These are phyloP conservation scores for Nycticryphes semicollaris DNA, from an alignment of 2,113 vertebrate species.

Conservation along the genomic window DNA sequence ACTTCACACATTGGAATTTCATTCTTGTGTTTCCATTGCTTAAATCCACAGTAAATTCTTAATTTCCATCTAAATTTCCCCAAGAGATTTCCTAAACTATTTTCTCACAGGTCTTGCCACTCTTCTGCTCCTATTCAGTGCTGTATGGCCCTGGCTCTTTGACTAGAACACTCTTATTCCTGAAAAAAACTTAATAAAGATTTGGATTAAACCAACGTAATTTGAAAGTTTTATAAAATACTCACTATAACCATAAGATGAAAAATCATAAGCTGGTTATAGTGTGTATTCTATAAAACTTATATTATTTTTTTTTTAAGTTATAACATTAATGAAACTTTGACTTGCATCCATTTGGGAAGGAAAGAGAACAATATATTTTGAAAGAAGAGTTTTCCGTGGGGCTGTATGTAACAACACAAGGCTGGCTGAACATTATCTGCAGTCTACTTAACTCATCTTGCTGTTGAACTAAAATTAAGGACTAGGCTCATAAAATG, in stretches of 20 bases:
- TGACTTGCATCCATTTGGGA: not conserved
- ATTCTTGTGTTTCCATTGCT: not conserved
- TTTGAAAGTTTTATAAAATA: conserved; percentile 14
- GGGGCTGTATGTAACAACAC: not conserved
- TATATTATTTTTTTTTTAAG: not conserved
- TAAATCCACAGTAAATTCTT: not conserved
- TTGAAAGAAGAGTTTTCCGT: not conserved
- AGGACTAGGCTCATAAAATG: not conserved
- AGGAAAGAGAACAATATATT: not conserved
- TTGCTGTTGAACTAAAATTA: not conserved
- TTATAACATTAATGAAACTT: conserved; percentile 8
- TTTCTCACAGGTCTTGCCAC: not conserved
- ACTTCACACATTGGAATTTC: not conserved
- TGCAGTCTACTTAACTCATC: not conserved
- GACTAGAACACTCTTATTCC: not conserved
- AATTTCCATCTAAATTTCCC: not conserved
- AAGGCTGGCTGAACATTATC: not conserved
- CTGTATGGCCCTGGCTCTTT: not conserved
- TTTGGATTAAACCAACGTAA: conserved; percentile 43
- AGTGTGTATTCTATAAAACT: not conserved
- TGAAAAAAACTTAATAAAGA: conserved; percentile 56
- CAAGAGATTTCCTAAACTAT: not conserved
- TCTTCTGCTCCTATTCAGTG: not conserved
- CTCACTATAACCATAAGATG: not conserved
- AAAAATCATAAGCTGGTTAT: not conserved